Evolutionary conservation across 92 coral and sea anemone species (phyloP).

Genomic region (Umimayanthus chanpuru): DNA sequence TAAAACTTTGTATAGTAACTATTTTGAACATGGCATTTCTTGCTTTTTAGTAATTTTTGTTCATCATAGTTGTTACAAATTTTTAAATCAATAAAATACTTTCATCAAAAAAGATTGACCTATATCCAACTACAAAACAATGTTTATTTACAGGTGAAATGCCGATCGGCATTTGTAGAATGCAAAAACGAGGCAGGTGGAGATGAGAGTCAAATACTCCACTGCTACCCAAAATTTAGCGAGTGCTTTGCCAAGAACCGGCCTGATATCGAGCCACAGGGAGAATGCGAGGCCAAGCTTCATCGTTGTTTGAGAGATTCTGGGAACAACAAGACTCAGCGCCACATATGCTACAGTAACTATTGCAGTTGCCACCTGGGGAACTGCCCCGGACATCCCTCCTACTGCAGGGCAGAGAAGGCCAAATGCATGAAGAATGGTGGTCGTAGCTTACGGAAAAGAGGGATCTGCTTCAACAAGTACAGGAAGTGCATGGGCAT

Average conservation of each 20-base stretch:
- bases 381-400: slow-evolving; percentile 27
- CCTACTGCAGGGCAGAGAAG: slow-evolving; percentile 5
- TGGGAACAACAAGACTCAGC: slow-evolving; percentile 9
- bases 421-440: neutral
- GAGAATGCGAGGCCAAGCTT: slow-evolving; percentile 24
- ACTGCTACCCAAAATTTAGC: slow-evolving; percentile 29
- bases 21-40: too few relatives aligned
- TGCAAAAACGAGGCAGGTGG: slow-evolving; percentile 25
- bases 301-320: slow-evolving; percentile 33
- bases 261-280: slow-evolving; percentile 29
- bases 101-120: too few relatives aligned
- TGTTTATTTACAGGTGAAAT: slow-evolving; percentile 7
- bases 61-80: too few relatives aligned
- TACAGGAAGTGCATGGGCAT: slow-evolving; percentile 17
- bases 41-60: too few relatives aligned
- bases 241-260: slow-evolving; percentile 44
- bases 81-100: too few relatives aligned
- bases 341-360: slow-evolving; percentile 26
- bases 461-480: neutral
- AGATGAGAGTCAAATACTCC: neutral
- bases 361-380: slow-evolving; percentile 33
- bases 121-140: neutral
- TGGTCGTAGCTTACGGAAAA: neutral
- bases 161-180: slow-evolving; percentile 20
- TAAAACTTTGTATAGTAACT: too few relatives aligned